These are phyloP conservation scores for Molossus molossus DNA, from an alignment of 2,797 vertebrate genomes.

Conservation along the genomic window DNA sequence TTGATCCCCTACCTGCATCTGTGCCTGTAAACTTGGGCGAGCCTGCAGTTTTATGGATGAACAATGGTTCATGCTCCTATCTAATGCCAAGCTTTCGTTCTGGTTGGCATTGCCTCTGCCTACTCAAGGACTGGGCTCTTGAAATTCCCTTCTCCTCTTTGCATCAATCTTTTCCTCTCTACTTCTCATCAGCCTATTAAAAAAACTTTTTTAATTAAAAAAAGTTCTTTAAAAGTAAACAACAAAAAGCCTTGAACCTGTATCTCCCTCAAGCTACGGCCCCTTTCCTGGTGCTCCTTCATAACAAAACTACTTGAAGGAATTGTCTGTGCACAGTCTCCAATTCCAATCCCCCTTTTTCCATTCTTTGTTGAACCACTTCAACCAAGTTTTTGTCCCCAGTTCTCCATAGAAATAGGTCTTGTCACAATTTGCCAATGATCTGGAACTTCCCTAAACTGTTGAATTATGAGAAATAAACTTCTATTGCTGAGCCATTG, in stretches of 20 bases:
- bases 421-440: conserved; percentile 16
- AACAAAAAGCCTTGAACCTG: not conserved
- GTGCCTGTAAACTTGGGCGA: no score
- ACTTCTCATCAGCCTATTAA: not conserved
- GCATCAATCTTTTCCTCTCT: not conserved
- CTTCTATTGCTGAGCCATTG: conserved; percentile 3
- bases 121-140: not conserved
- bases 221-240: not conserved
- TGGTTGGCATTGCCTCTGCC: not conserved
- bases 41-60: not conserved
- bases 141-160: not conserved
- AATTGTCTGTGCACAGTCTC: not conserved
- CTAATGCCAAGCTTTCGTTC: not conserved
- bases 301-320: not conserved
- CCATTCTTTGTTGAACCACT: not conserved
- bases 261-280: not conserved
- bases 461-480: conserved; percentile 43
- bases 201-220: not conserved
- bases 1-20: not conserved
- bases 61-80: not conserved
- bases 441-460: conserved; percentile 52
- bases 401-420: not conserved
- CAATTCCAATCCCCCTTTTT: not conserved
- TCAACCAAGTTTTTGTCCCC: conserved; percentile 33
- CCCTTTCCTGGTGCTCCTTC: not conserved